Evolutionary conservation across 2,797 vertebrate genomes (phyloP), one percentile per base, ranked within the genome.

Genomic region (Gouania willdenowi): DNA sequence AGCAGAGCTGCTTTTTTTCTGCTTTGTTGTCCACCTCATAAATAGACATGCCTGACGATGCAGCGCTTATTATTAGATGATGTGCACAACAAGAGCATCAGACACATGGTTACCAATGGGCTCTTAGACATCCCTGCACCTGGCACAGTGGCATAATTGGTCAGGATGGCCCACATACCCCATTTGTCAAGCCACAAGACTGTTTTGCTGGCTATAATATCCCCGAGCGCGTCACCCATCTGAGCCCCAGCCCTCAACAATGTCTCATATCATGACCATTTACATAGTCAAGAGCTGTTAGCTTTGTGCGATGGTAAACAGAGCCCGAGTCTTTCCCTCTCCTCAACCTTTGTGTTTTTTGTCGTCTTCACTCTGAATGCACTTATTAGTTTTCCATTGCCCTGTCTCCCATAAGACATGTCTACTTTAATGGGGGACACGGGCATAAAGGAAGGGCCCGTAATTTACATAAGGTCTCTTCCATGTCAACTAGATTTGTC

Each of bases 271-370:
- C 87, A 87, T 79, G 61, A 59, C 64, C 79, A 91, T 91, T 91
- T 88, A 86, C 89, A 91, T 91, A 89, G 84, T 90, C 83, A 89
- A 91, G 90, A 77, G 85, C 83, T 58, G 83, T 89, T 91, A 87
- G 82, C 82, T 83, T 87, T 88, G 84, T 88, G 80, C 76, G 60
- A 61, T 44, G 47, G 78, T 82, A 85, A 88, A 88, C 84, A 86
- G 77, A 81, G 77, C 71, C 65, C 73, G 70, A 75, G 70, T 72
- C 72, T 75, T 73, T 76, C 77, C 63, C 72, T 80, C 75, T 78
- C 77, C 38, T 56, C 34, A 72, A 66, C 52, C 66, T 65, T 70
- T 67, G 50, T 76, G 66, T 20, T 13, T 79, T 83, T 78, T 78
- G 56, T 66, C 67, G 65, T 78, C 81, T 72, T 79, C 66, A 62